Evolutionary conservation across 1,140 invertebrate genomes (phyloP).

Genomic region (Leptestheria dahalacensis): DNA sequence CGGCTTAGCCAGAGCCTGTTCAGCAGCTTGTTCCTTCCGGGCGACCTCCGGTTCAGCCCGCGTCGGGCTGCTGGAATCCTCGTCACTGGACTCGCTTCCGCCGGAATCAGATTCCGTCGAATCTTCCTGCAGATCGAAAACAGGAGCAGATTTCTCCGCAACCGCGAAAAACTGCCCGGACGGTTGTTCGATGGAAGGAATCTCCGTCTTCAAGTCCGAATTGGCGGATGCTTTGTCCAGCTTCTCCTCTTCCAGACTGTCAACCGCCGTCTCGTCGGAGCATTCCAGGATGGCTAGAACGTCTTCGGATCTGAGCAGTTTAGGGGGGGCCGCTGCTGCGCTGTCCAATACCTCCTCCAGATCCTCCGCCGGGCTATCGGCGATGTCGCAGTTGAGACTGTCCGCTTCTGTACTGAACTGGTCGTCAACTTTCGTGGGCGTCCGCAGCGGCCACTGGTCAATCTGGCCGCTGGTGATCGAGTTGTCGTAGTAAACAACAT

Average conservation of each 20-base stretch:
- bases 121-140: too few relatives aligned
- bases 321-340: background rate
- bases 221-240: background rate
- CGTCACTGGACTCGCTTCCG: background rate
- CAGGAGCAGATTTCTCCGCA: too few relatives aligned
- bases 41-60: too few relatives aligned
- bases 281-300: background rate
- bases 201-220: background rate
- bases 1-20: background rate
- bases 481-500: slow-evolving; percentile 8
- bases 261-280: slow-evolving; percentile 2
- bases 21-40: background rate
- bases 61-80: too few relatives aligned
- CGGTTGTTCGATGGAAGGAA: background rate
- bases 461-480: slow-evolving; percentile 12
- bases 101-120: background rate
- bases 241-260: slow-evolving; percentile 1
- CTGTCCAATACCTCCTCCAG: background rate
- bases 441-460: slow-evolving; percentile 4
- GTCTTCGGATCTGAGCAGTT: background rate
- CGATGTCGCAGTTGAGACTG: background rate
- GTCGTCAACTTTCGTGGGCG: slow-evolving; percentile 5
- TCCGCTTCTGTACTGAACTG: background rate
- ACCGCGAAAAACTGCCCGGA: too few relatives aligned
- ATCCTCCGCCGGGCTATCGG: background rate